Percentiles rank a stretch among this genome's conserved stretches.
Evolutionary conservation across 2,888 invertebrate species (phyloP).

Genomic region (Sesamia inferens): DNA sequence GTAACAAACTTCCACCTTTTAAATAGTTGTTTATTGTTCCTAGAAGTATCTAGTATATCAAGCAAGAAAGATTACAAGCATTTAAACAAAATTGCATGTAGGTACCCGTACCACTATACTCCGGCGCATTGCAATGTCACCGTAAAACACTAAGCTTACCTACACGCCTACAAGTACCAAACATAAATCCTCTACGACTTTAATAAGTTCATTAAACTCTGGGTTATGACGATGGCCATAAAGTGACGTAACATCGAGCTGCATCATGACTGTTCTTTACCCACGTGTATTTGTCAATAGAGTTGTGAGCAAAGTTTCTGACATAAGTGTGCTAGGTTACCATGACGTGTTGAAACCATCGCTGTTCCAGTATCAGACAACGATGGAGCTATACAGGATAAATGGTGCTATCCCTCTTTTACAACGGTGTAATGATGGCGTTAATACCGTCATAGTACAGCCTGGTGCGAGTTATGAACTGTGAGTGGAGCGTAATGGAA

Average conservation of each 20-base stretch:
- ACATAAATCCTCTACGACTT: not conserved
- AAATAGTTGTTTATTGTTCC: not conserved
- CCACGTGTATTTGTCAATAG: constrained; percentile 42
- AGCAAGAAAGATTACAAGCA: not conserved
- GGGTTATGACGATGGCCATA: constrained; percentile 16
- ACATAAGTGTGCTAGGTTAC: constrained; percentile 17
- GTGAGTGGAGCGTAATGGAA: constrained; percentile 4
- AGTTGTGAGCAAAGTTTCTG: too few relatives aligned
- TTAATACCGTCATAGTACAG: too few relatives aligned
- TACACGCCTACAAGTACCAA: not conserved
- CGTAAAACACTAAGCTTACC: not conserved
- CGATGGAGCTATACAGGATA: too few relatives aligned
- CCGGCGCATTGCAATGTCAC: not conserved
- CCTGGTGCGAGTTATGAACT: not conserved
- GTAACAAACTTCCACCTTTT: not conserved
- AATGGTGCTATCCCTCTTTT: too few relatives aligned
- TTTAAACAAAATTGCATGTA: not conserved
- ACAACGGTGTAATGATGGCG: too few relatives aligned
- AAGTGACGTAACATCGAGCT: constrained; percentile 40
- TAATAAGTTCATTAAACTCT: constrained; percentile 43
- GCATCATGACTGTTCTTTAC: constrained; percentile 33
- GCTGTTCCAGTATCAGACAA: too few relatives aligned
- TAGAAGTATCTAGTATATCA: not conserved
- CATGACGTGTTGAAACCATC: too few relatives aligned
- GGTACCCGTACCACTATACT: not conserved